A percentile compares a stretch with the other conserved stretches of the same genome.
Conservation (phyloP, 2,113 vertebrate genomes). For the Psittacara wagleri region DNA sequence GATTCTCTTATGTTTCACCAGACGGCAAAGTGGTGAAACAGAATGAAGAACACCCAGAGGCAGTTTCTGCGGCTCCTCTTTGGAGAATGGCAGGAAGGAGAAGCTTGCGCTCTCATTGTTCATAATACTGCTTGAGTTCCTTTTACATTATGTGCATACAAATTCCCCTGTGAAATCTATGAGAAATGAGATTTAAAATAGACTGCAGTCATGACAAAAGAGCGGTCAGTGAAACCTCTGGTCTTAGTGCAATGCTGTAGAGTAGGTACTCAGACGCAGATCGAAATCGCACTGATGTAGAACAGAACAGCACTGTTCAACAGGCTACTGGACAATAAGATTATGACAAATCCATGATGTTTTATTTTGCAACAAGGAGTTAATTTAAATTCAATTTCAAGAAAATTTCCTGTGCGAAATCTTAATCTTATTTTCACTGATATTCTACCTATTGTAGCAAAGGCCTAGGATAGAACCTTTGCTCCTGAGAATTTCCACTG, state of each 20-base stretch:
- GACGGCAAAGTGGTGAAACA: conserved; percentile 57
- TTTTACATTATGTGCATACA: background rate
- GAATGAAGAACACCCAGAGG: conserved; percentile 58
- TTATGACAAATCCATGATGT: background rate
- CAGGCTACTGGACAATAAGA: background rate
- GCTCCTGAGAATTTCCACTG: background rate
- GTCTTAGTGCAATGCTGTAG: background rate
- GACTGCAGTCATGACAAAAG: background rate
- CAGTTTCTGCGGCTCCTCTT: background rate
- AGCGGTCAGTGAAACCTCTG: background rate
- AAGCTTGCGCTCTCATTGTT: conserved; percentile 1
- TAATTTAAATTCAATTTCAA: background rate
- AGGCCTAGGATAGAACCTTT: background rate
- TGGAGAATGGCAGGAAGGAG: conserved; percentile 9
- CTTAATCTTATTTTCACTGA: background rate
- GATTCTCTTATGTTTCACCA: conserved; percentile 61
- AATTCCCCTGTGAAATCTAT: background rate
- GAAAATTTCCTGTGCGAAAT: background rate
- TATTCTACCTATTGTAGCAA: background rate
- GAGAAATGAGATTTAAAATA: conserved; percentile 8
- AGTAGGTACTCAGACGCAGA: background rate
- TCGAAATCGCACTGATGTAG: background rate
- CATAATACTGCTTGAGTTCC: background rate
- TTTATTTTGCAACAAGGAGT: background rate
- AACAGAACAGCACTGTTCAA: background rate